Evolutionary conservation across 2,888 invertebrate species (phyloP).

Genomic region (Ceramica pisi): DNA sequence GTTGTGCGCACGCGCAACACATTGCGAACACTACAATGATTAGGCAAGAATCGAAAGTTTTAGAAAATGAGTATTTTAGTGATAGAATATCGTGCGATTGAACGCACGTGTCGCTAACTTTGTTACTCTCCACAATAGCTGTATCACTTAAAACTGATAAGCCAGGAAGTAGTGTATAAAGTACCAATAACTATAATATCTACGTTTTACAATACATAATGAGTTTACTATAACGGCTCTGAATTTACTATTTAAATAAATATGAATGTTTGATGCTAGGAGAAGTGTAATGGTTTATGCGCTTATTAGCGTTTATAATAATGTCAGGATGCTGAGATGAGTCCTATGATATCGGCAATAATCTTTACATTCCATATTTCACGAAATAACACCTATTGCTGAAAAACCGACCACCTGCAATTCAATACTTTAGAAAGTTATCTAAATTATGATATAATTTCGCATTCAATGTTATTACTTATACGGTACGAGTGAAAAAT

Average conservation of each 20-base stretch:
- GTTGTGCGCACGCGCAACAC: slow-evolving; percentile 15
- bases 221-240: slow-evolving; percentile 57
- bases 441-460: slow-evolving; percentile 64
- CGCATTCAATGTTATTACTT: slow-evolving; percentile 62
- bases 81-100: slow-evolving; percentile 40
- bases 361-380: slow-evolving; percentile 68
- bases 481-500: slow-evolving; percentile 67
- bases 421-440: slow-evolving; percentile 59
- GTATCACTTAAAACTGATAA: slow-evolving; percentile 56
- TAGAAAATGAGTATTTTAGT: slow-evolving; percentile 48
- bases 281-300: slow-evolving; percentile 51
- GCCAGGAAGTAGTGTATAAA: slow-evolving; percentile 54
- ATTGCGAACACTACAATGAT: slow-evolving; percentile 24
- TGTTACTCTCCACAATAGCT: slow-evolving; percentile 71
- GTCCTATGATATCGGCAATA: slow-evolving; percentile 61
- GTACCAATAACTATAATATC: slow-evolving; percentile 57
- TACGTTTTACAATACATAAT: slow-evolving; percentile 46
- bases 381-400: slow-evolving; percentile 67
- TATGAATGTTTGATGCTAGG: slow-evolving; percentile 48
- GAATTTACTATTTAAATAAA: slow-evolving; percentile 52
- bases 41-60: slow-evolving; percentile 40
- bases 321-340: slow-evolving; percentile 49
- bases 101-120: slow-evolving; percentile 57
- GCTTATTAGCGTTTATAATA: slow-evolving; percentile 44
- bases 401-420: slow-evolving; percentile 63